Evolutionary conservation across 2,888 invertebrate species (phyloP), one percentile per base, ranked within the genome.

Genomic region (Idaea biselata): DNA sequence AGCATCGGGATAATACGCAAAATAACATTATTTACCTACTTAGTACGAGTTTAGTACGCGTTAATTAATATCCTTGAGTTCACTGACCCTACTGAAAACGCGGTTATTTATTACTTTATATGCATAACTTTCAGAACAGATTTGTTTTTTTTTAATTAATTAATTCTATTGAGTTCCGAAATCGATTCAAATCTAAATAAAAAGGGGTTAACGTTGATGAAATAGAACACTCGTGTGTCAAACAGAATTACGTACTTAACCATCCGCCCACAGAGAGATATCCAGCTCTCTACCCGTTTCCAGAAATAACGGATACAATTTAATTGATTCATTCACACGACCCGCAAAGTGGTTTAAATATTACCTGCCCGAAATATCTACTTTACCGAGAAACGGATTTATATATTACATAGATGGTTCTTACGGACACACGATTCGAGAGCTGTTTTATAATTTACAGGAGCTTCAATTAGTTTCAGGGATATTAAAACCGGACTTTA

Each of bases 281-380:
- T 44, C 44, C 44, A 44, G 11, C 44, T 44, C 44, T 44, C 44
- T 14, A 44, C 11, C 14, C 44, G 7, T 11, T 44, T 25, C 7
- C 7, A 44, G 44, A 44, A 44, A 44, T 44, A 44, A 44, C 44
- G 44, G 44, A 44, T 44, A 44, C 44, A 44, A 44, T 44, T 44
- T 44, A 44, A 14, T 44, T 44, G 44, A 44, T 44, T 44, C 44
- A 44, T 44, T 44, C 44, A 44, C 44, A 14, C 44, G 44, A 44
- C 44, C 44, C 44, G 44, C 44, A 44, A 44, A 44, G 44, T 44
- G 44, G 44, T 44, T 44, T 44, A 44, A 44, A 44, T 44, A 44
- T 44, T 44, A 44, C 44, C 44, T 44, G 44, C 44, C 44, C 44
- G 11, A 44, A 44, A 44, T 44, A 44, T 44, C 44, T 44, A 44